Conservation (phyloP, 2,797 vertebrate species). For the Mormyrops boulengeri region DNA sequence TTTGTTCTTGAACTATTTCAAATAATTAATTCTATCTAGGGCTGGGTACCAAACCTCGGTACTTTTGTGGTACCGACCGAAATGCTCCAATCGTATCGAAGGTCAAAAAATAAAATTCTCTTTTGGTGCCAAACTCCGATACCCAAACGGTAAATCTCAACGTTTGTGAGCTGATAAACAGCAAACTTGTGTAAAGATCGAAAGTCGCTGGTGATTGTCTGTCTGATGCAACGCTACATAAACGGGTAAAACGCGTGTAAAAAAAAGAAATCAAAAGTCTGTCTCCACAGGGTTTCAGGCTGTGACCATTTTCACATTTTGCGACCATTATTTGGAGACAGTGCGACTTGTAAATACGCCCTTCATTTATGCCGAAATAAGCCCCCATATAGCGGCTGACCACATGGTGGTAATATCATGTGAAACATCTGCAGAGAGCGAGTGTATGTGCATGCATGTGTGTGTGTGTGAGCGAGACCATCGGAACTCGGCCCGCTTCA, state of each 20-base stretch:
- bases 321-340: neutral
- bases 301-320: neutral
- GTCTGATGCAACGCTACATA: no score
- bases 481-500: no score
- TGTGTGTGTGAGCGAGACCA: no score
- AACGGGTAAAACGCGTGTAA: no score
- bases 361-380: no score
- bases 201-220: neutral
- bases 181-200: neutral
- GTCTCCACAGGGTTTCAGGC: no score
- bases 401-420: no score
- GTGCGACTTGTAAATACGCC: neutral
- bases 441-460: no score
- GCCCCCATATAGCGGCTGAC: no score
- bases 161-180: neutral
- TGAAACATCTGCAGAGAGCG: no score
- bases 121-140: neutral
- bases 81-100: neutral
- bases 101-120: neutral
- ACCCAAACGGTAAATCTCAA: neutral
- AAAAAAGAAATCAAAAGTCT: no score
- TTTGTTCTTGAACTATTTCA: neutral
- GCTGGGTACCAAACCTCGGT: neutral
- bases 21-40: neutral
- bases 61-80: neutral